Conservation (phyloP, 2,113 vertebrate species). For the Amphiprion ocellaris region DNA sequence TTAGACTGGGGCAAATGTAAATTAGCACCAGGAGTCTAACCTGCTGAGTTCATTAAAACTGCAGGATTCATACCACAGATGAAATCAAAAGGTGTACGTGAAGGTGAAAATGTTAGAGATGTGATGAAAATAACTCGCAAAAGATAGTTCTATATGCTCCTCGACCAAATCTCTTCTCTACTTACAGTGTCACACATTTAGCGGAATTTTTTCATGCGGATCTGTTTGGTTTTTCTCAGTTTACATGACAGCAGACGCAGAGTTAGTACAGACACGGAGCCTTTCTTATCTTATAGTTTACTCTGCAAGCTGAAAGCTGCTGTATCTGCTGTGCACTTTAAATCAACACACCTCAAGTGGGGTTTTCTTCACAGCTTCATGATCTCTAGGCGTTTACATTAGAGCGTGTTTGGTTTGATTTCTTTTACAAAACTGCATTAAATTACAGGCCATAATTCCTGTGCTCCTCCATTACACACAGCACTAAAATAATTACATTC, state of each 20-base stretch:
- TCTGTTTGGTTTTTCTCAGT: slow-evolving; percentile 5
- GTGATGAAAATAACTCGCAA: background rate
- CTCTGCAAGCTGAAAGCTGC: background rate
- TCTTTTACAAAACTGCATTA: background rate
- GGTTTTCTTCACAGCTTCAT: background rate
- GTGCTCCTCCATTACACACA: background rate
- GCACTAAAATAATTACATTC: background rate
- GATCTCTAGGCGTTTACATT: background rate
- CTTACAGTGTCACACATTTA: background rate
- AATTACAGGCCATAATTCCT: background rate
- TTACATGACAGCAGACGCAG: slow-evolving; percentile 23
- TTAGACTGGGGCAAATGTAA: slow-evolving; percentile 16
- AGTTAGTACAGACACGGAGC: background rate
- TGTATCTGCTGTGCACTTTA: background rate
- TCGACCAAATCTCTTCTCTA: background rate
- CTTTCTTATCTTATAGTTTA: slow-evolving; percentile 7
- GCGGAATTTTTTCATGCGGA: background rate
- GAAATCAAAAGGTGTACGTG: slow-evolving; percentile 6
- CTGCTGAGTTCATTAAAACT: background rate
- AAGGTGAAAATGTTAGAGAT: background rate
- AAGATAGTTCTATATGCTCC: slow-evolving; percentile 3
- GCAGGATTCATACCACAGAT: slow-evolving; percentile 1
- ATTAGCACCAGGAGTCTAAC: slow-evolving; percentile 2
- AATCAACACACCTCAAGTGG: background rate
- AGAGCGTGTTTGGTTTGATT: slow-evolving; percentile 1